phyloP scores from a whole-genome alignment of 2,113 vertebrate genomes.

The Monopterus albus region DNA sequence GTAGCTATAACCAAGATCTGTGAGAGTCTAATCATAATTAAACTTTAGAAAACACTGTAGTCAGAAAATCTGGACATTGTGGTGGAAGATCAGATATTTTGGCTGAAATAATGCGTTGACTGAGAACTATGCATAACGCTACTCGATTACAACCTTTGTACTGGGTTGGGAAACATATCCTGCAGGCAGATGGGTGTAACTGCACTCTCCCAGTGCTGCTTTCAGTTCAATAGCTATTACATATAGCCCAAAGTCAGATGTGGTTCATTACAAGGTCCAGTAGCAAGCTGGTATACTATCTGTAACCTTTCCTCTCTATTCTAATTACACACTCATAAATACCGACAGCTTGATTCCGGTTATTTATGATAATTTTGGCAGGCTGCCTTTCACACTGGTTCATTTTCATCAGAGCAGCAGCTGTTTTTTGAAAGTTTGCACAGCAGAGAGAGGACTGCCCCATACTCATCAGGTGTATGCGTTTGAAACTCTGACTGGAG shows the following conservation, averaged over 20 bases:
- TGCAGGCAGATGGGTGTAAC: background rate
- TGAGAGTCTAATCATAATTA: no score
- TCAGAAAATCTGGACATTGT: no score
- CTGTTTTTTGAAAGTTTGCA: slow-evolving; percentile 23
- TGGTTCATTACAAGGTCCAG: slow-evolving; percentile 35
- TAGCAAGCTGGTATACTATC: slow-evolving; percentile 29
- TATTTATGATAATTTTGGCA: slow-evolving; percentile 5
- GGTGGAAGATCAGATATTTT: no score
- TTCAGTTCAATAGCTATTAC: slow-evolving; percentile 9
- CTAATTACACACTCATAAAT: slow-evolving; percentile 24
- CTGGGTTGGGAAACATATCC: slow-evolving; percentile 5
- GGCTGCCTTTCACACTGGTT: background rate
- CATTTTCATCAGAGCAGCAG: slow-evolving; percentile 6
- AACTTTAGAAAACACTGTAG: no score
- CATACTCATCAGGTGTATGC: slow-evolving; percentile 1
- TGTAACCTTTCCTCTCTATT: slow-evolving; percentile 10
- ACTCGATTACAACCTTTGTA: slow-evolving; percentile 21
- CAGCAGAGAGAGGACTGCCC: background rate
- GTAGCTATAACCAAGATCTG: no score
- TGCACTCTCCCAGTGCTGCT: slow-evolving; percentile 21
- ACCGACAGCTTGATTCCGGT: slow-evolving; percentile 12
- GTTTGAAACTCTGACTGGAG: slow-evolving; percentile 29
- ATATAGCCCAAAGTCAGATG: no score
- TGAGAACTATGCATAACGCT: background rate
- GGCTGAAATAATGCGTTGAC: no score